Percentiles rank a stretch among this genome's conserved stretches.
These are phyloP conservation scores for Unio pictorum DNA, from an alignment of 2,888 invertebrate genomes.

Conservation along the genomic window DNA sequence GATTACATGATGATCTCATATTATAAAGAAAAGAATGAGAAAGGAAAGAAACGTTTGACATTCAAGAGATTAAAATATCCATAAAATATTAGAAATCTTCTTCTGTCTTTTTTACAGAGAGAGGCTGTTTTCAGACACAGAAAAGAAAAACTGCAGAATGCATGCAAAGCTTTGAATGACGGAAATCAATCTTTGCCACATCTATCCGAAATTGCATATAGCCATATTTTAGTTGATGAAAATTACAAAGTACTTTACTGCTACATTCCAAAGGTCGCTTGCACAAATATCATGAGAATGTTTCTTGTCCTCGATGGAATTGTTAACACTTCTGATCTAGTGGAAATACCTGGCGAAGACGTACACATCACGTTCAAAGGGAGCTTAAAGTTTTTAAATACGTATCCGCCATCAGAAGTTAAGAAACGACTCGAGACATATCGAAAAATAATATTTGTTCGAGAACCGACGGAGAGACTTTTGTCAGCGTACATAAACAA, in stretches of 20 bases:
- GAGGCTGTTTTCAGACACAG: too few species aligned
- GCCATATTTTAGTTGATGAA: constrained; percentile 78
- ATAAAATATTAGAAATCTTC: too few species aligned
- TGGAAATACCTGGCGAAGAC: constrained; percentile 45
- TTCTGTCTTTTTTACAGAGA: too few species aligned
- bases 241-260: constrained; percentile 89
- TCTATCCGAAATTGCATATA: too few species aligned
- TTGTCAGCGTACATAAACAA: constrained; percentile 94
- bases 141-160: too few species aligned
- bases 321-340: constrained; percentile 48
- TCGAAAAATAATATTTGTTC: constrained; percentile 87
- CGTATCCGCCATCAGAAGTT: constrained; percentile 75
- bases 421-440: constrained; percentile 81
- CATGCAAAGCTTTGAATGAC: too few species aligned
- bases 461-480: constrained; percentile 92
- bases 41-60: too few species aligned
- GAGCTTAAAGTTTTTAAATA: constrained; percentile 47
- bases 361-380: constrained; percentile 49
- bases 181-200: too few species aligned
- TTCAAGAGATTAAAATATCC: too few species aligned
- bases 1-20: too few species aligned
- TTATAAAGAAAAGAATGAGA: too few species aligned
- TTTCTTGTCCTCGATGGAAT: constrained; percentile 84
- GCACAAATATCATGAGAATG: constrained; percentile 88
- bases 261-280: constrained; percentile 92